Conservation (phyloP, 2,797 vertebrate species). For the Lagodon rhomboides region DNA sequence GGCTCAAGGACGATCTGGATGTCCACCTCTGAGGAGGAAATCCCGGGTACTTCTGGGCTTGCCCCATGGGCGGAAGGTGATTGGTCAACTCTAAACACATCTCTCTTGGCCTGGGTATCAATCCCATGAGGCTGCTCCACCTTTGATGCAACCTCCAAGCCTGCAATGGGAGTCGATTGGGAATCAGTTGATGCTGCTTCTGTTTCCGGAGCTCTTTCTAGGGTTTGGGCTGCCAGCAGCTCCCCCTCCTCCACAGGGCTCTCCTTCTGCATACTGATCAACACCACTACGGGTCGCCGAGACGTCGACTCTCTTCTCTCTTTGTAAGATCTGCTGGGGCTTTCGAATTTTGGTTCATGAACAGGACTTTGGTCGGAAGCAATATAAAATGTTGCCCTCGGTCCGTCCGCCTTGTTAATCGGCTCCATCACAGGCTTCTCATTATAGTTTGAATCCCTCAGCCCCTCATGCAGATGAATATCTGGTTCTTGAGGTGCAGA, state of each 20-base stretch:
- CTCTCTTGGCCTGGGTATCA: conserved; percentile 21
- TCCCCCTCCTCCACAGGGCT: conserved; percentile 74
- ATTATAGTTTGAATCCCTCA: conserved; percentile 63
- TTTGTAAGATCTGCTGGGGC: conserved; percentile 66
- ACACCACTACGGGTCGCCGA: conserved; percentile 83
- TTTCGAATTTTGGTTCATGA: conserved; percentile 65
- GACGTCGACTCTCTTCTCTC: conserved; percentile 73
- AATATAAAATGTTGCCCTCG: conserved; percentile 78
- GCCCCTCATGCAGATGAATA: not conserved
- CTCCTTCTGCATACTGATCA: conserved; percentile 87
- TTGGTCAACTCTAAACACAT: not conserved
- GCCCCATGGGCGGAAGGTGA: not conserved
- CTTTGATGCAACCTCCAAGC: conserved; percentile 40
- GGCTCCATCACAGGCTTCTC: conserved; percentile 49
- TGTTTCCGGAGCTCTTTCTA: conserved; percentile 25
- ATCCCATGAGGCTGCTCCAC: conserved; percentile 1
- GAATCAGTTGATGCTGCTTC: conserved; percentile 21
- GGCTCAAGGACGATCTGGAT: conserved; percentile 63
- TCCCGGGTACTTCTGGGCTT: conserved; percentile 23
- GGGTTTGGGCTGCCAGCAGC: conserved; percentile 68
- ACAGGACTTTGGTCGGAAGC: conserved; percentile 77
- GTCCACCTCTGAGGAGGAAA: conserved; percentile 65
- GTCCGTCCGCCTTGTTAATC: conserved; percentile 17
- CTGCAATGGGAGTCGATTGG: conserved; percentile 20
- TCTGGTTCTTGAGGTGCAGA: conserved; percentile 39